Base-by-base conservation (phyloP, 2,113 vertebrate species). In the Odocoileus virginianus region DNA sequence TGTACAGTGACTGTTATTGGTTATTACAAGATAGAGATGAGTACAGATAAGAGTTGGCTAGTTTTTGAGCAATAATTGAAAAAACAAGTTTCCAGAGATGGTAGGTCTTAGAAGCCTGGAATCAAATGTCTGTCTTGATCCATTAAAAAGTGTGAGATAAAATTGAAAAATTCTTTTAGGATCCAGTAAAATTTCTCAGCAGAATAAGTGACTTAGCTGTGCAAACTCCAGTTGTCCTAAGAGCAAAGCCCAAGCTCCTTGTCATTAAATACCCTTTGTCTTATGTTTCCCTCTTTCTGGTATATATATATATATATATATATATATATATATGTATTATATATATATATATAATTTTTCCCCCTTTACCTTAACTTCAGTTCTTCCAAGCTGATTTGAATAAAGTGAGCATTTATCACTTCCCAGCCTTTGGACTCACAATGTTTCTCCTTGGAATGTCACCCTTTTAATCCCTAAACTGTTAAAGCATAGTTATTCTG, bases 11-110 rank as follows among this genome's bases (percentile, higher is more conserved):
- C 28, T 94, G 36, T 64, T 88, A 76, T 40, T 85, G 9, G 40
- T 82, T 82, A 61, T 89, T 71, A 97, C 58, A 94, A 87, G 28
- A 67, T 15, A 94, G 71, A 96, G 50, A 83, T 28, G 43, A 92
- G 9, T 27, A 60, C 47, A 86, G 78, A 28, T 0, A 60, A 60
- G 15, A 92, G 36, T 33, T 33, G 16, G 1, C 40, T 82, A 23
- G 40, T 11, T 87, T 96, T 89, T 94, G n/a, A 50, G 54, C 19
- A 88, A 90, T 76, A 55, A 95, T 50, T 54, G 84, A 87, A 81
- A 55, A 92, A 89, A 94, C 92, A 47, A 21, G 36, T 84, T 95
- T 87, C 33, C 14, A 61, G 50, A 89, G 36, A 94, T 28, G 28
- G 74, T 83, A 83, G 30, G 25, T 11, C 43, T 86, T 47, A 36